phyloP scores from a whole-genome alignment of 2,797 vertebrate species.

The Eutrigla gurnardus region DNA sequence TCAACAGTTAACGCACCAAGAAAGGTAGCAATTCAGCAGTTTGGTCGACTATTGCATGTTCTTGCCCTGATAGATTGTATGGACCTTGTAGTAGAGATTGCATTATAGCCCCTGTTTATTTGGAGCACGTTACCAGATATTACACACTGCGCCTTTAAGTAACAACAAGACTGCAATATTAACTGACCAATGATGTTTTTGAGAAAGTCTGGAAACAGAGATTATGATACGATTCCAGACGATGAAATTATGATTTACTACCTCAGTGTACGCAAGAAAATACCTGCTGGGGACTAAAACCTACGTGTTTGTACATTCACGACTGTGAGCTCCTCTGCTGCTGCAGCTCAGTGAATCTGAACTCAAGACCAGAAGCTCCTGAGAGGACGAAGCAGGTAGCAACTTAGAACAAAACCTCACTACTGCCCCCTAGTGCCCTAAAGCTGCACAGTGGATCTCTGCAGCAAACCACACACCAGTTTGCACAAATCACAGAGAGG shows the following conservation, averaged over 20 bases:
- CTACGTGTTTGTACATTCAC: too few species aligned
- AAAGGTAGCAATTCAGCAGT: too few species aligned
- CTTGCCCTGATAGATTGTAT: not conserved
- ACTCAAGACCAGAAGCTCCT: slow-evolving; percentile 7
- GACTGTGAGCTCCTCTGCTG: too few species aligned
- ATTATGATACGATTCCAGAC: not conserved
- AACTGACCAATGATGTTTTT: not conserved
- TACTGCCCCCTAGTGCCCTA: slow-evolving; percentile 77
- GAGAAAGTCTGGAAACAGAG: not conserved
- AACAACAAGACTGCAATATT: not conserved
- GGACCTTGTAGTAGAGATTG: not conserved
- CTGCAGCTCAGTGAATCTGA: not conserved
- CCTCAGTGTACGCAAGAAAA: not conserved
- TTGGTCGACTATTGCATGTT: too few species aligned
- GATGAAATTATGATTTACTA: not conserved
- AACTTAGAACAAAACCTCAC: slow-evolving; percentile 45
- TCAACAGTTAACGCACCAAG: too few species aligned
- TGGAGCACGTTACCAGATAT: not conserved
- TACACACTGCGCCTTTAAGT: not conserved
- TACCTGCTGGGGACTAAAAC: not conserved
- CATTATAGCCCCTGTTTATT: not conserved
- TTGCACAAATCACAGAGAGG: slow-evolving; percentile 15
- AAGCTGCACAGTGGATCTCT: slow-evolving; percentile 46
- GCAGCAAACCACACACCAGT: not conserved
- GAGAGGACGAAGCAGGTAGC: slow-evolving; percentile 5